These are phyloP conservation scores for Cyclophora punctaria DNA, from an alignment of 2,888 invertebrate genomes.

Conservation along the genomic window DNA sequence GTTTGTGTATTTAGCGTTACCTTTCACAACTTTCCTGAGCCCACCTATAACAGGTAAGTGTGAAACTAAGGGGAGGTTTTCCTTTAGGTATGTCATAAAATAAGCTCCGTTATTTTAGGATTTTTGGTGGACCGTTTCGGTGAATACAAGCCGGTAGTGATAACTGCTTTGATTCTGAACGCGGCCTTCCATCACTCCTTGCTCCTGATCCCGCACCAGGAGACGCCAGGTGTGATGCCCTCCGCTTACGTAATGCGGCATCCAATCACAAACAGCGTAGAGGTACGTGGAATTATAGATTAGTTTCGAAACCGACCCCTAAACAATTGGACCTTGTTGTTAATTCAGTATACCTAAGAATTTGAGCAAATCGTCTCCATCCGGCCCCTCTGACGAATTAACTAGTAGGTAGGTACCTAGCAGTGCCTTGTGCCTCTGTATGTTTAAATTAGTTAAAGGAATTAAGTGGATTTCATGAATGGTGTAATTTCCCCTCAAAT, in stretches of 20 bases:
- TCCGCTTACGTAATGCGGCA: constrained; percentile 85
- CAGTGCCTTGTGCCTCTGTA: constrained; percentile 45
- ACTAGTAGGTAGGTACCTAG: constrained; percentile 39
- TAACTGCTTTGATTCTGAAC: constrained; percentile 83
- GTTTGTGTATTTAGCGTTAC: constrained; percentile 88
- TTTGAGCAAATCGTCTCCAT: constrained; percentile 72
- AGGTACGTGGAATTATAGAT: constrained; percentile 63
- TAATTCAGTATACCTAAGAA: constrained; percentile 61
- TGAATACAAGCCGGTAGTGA: constrained; percentile 88
- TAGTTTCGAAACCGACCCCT: constrained; percentile 41
- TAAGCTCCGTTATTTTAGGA: constrained; percentile 63
- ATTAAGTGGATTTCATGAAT: constrained; percentile 60
- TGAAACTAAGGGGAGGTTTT: constrained; percentile 1
- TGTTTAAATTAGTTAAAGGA: constrained; percentile 61
- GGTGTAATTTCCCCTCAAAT: constrained; percentile 27
- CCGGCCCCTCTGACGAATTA: constrained; percentile 67
- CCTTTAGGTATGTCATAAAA: neutral
- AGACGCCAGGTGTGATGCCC: constrained; percentile 83
- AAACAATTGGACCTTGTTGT: constrained; percentile 43
- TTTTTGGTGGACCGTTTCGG: constrained; percentile 91
- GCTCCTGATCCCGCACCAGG: constrained; percentile 85
- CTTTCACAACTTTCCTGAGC: constrained; percentile 89
- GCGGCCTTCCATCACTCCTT: constrained; percentile 87
- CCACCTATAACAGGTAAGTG: constrained; percentile 86
- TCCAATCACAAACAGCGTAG: constrained; percentile 80